These are phyloP conservation scores for Actinostola sp. DNA, from an alignment of 92 coral and sea anemone species.

Conservation along the genomic window DNA sequence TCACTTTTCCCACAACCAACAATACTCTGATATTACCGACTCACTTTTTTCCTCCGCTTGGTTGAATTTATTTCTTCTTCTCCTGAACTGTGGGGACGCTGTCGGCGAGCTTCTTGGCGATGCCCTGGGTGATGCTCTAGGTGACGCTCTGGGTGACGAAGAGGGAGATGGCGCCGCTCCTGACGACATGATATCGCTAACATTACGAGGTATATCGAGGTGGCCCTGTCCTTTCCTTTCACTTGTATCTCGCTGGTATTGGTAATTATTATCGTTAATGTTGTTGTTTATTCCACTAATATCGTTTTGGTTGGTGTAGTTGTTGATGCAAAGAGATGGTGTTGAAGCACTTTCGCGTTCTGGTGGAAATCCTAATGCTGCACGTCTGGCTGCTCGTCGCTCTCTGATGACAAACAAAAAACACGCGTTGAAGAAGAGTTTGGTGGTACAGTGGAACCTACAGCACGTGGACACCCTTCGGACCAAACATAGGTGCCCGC, in stretches of 20 bases:
- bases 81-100: constrained; percentile 59
- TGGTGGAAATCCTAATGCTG: constrained; percentile 63
- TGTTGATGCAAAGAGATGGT: constrained; percentile 11
- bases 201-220: constrained; percentile 39
- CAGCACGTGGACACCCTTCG: too few species aligned
- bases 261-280: constrained; percentile 24
- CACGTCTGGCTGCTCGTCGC: constrained; percentile 90
- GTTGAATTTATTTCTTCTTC: constrained; percentile 70
- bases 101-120: constrained; percentile 74
- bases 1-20: too few species aligned
- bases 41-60: constrained; percentile 52
- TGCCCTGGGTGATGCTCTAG: constrained; percentile 66
- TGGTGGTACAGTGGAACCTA: too few species aligned
- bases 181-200: constrained; percentile 2
- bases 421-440: too few species aligned
- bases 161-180: constrained; percentile 35
- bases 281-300: too few species aligned
- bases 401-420: constrained; percentile 43
- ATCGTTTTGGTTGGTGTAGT: background rate
- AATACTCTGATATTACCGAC: too few species aligned
- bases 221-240: constrained; percentile 25
- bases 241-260: constrained; percentile 21
- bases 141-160: constrained; percentile 58
- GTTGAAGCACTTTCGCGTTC: constrained; percentile 53
- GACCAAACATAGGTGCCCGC: too few species aligned